Conservation (phyloP, 2,797 vertebrate species). For the Manis crassicaudata region DNA sequence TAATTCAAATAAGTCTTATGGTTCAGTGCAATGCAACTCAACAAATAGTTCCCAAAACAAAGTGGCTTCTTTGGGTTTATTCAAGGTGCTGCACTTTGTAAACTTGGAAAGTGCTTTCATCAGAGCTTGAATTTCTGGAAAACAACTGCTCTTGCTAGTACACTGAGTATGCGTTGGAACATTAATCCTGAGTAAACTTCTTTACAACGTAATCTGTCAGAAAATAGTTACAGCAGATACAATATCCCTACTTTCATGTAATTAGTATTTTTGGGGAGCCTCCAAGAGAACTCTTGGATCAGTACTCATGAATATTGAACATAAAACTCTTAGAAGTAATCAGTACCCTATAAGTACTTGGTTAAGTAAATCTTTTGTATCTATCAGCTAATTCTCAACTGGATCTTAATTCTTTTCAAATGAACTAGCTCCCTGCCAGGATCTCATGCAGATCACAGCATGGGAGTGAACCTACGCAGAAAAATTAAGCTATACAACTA, state of each 20-base stretch:
- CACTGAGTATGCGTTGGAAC: slow-evolving; percentile 56
- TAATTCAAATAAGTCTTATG: background rate
- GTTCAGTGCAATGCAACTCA: background rate
- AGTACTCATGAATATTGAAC: slow-evolving; percentile 84
- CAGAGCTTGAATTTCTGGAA: slow-evolving; percentile 52
- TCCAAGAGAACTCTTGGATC: slow-evolving; percentile 74
- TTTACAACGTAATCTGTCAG: slow-evolving; percentile 59
- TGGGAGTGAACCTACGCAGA: background rate
- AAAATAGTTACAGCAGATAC: slow-evolving; percentile 65
- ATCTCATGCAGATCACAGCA: slow-evolving; percentile 45
- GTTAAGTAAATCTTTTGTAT: slow-evolving; percentile 65
- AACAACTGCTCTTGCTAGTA: slow-evolving; percentile 54
- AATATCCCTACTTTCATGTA: slow-evolving; percentile 56
- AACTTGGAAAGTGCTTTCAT: slow-evolving; percentile 29
- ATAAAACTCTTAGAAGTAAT: slow-evolving; percentile 70
- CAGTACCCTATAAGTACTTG: background rate
- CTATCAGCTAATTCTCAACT: slow-evolving; percentile 57
- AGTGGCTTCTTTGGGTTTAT: background rate
- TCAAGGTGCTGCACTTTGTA: background rate
- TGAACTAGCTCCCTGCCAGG: slow-evolving; percentile 42
- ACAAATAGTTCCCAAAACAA: slow-evolving; percentile 1
- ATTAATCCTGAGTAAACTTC: slow-evolving; percentile 57
- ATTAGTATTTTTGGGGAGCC: slow-evolving; percentile 58
- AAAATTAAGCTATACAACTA: slow-evolving; percentile 49
- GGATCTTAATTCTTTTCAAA: slow-evolving; percentile 68